Conservation (phyloP, 2,888 invertebrate genomes). For the Clistopyga incitator region DNA sequence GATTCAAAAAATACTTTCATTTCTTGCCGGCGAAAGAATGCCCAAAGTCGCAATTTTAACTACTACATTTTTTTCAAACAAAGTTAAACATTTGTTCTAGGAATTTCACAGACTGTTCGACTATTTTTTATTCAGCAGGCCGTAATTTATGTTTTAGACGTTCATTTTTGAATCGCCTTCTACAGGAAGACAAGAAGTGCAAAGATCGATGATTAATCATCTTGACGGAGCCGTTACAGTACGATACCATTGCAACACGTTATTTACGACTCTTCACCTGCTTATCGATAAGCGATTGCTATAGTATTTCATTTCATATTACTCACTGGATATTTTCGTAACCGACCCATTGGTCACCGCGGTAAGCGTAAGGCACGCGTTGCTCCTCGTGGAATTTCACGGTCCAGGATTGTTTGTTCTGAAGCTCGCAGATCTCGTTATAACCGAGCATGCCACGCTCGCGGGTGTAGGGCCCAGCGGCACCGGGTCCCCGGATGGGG, state of each 20-base stretch:
- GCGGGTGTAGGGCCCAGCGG: conserved; percentile 88
- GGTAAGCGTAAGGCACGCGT: conserved; percentile 84
- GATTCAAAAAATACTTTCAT: no score
- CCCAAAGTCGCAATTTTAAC: no score
- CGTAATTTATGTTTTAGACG: no score
- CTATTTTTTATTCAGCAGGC: no score
- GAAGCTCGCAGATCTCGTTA: conserved; percentile 86
- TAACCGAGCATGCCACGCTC: conserved; percentile 89
- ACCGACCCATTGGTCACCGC: conserved; percentile 76
- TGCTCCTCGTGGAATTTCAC: conserved; percentile 82
- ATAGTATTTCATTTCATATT: not conserved
- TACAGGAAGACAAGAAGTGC: not conserved
- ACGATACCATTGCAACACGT: not conserved
- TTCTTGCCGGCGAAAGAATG: no score
- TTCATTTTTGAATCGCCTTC: not conserved
- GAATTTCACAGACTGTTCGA: no score
- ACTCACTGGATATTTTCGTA: conserved; percentile 77
- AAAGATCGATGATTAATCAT: not conserved
- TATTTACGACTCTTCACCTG: not conserved
- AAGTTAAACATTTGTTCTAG: no score
- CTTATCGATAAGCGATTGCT: not conserved
- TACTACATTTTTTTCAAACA: no score
- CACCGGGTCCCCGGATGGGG: conserved; percentile 86
- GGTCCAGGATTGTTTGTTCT: conserved; percentile 76
- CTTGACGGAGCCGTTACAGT: not conserved